These are phyloP conservation scores for Diaperis boleti DNA, from an alignment of 2,888 invertebrate genomes.

Conservation along the genomic window DNA sequence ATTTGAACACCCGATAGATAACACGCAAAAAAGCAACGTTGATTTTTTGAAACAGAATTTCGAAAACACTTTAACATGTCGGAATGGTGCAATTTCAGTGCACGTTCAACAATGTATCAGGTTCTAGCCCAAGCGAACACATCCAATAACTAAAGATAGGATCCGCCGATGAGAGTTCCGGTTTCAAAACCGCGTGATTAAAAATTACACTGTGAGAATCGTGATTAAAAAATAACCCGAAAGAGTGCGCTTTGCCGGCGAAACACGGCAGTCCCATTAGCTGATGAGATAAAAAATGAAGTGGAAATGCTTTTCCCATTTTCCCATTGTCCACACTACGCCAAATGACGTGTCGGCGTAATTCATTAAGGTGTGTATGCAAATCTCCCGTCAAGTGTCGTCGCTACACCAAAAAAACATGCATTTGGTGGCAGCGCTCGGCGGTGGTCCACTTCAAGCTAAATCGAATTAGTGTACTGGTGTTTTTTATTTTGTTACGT, in stretches of 20 bases:
- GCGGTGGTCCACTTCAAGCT: too few species aligned
- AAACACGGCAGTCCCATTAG: conserved; percentile 31
- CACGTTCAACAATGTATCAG: too few species aligned
- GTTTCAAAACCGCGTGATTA: conserved; percentile 3
- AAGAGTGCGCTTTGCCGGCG: neutral
- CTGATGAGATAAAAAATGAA: conserved; percentile 36
- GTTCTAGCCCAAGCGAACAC: too few species aligned
- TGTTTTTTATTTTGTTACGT: too few species aligned
- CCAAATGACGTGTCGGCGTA: conserved; percentile 33
- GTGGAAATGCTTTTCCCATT: conserved; percentile 35
- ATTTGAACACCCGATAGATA: too few species aligned
- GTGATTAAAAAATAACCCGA: conserved; percentile 23
- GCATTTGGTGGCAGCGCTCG: too few species aligned
- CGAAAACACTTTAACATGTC: too few species aligned
- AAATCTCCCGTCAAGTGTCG: conserved; percentile 38
- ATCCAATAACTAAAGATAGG: too few species aligned
- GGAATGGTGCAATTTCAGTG: too few species aligned
- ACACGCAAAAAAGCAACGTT: too few species aligned
- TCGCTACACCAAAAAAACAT: conserved; percentile 18
- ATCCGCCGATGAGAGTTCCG: neutral
- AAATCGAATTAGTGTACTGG: too few species aligned
- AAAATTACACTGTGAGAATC: conserved; percentile 8
- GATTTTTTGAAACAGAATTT: too few species aligned
- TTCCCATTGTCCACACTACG: conserved; percentile 29
- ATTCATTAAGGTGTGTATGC: conserved; percentile 40